Percentiles rank a stretch among this genome's conserved stretches.
phyloP scores from a whole-genome alignment of 2,113 vertebrate genomes.

The Chascanopsetta lugubris region DNA sequence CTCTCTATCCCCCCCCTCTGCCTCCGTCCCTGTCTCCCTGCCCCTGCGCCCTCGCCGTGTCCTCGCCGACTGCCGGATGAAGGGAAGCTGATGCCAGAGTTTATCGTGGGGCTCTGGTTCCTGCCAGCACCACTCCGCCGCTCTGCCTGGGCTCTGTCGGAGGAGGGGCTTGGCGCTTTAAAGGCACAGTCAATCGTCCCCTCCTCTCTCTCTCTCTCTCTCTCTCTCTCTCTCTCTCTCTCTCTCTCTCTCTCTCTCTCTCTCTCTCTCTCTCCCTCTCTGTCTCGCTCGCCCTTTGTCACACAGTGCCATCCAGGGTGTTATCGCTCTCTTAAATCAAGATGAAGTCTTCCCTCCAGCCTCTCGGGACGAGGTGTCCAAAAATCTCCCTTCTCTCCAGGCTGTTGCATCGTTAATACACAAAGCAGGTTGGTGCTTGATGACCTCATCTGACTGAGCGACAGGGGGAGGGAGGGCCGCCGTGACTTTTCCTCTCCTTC shows the following conservation, averaged over 20 bases:
- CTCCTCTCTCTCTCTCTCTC: conserved; percentile 46
- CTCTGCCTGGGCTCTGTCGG: conserved; percentile 65
- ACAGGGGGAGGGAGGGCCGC: conserved; percentile 53
- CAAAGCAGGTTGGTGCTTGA: conserved; percentile 68
- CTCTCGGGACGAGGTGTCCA: conserved; percentile 50
- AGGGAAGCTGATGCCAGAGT: conserved; percentile 85
- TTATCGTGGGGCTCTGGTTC: conserved; percentile 83
- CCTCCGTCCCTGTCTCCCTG: conserved; percentile 63
- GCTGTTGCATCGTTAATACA: conserved; percentile 69
- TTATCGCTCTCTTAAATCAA: conserved; percentile 63
- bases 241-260: conserved; percentile 53
- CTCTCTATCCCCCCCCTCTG: conserved; percentile 61
- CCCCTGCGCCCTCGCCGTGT: conserved; percentile 71
- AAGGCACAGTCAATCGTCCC: conserved; percentile 74
- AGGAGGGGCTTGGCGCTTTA: conserved; percentile 76
- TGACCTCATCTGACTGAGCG: conserved; percentile 72
- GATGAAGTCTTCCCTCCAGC: conserved; percentile 59
- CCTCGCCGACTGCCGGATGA: conserved; percentile 81
- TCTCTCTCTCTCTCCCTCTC: conserved; percentile 54
- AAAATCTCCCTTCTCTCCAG: conserved; percentile 43
- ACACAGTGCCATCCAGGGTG: conserved; percentile 61
- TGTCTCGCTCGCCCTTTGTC: conserved; percentile 59
- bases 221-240: conserved; percentile 56
- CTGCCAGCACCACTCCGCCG: conserved; percentile 76
- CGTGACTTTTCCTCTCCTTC: conserved; percentile 38